Evolutionary conservation across 2,113 vertebrate genomes (phyloP), one percentile per base, ranked within the genome.

Genomic region (Mixornis gularis): DNA sequence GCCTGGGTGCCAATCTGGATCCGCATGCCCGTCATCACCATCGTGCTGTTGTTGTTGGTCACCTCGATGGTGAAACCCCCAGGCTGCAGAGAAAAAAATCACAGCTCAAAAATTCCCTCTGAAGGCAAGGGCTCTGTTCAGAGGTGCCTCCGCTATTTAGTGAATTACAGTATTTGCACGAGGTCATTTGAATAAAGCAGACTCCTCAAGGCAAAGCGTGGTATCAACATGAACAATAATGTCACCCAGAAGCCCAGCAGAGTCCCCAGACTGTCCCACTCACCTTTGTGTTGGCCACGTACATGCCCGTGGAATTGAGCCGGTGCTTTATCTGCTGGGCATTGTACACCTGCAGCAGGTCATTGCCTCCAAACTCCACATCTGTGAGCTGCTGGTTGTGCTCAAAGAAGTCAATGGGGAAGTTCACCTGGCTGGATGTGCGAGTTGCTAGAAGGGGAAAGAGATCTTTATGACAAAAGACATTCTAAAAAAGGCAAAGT

Each of bases 381-480:
- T 99, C 99, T 6, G 99, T 99, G 79, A 99, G 97, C 83, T 99
- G 99, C 94, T 99, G 99, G 97, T 99, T 99, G 97, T 99, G 99
- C 82, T 99, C 99, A 81, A 99, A 99, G 97, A 99, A 99, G 96
- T 99, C 99, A n/a, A 99, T 99, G 36, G 99, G 99, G 95, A 99
- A 99, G n/a, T 98, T 99, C 92, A 99, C 98, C 89, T 99, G 99
- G 96, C 98, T 99, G 78, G 99, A 99, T 0, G 98, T 98, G 56
- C 99, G 98, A 7, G 99, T 98, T 38, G 99, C 99, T 99, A 70
- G 13, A 93, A 93, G 25, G 76, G 51, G 13, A 24, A 21, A 62
- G 48, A 74, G 58, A 25, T 3, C 4, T 5, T 70, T 73, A 56
- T 71, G 40, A 68, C 26, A 40, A 76, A 59, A 56, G 10, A 22